Evolutionary conservation across 2,797 vertebrate genomes (phyloP).

Genomic region (Moxostoma hubbsi): DNA sequence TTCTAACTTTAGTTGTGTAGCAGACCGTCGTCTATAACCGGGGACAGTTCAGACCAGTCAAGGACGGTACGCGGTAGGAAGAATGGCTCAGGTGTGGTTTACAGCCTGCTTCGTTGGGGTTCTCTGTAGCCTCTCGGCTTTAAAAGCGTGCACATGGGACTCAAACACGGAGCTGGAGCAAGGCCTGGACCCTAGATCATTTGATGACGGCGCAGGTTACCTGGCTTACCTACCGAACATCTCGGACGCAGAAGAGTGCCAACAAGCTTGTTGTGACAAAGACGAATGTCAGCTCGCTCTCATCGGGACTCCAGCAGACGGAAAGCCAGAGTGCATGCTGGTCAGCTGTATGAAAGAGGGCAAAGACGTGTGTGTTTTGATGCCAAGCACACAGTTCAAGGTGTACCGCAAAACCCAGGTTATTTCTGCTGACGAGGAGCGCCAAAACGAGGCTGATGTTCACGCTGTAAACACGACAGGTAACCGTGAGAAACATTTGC

Average conservation of each 20-base stretch:
- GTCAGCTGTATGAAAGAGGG: constrained; percentile 50
- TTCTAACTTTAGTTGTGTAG: neutral
- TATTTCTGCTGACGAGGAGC: neutral
- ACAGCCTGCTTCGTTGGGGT: neutral
- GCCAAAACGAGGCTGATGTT: neutral
- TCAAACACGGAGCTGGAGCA: neutral
- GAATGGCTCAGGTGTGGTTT: constrained; percentile 46
- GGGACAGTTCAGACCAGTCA: neutral
- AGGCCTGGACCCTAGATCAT: neutral
- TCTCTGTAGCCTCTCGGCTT: constrained; percentile 35
- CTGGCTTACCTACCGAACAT: neutral
- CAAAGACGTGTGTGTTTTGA: constrained; percentile 53
- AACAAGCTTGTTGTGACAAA: constrained; percentile 54
- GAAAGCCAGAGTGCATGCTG: constrained; percentile 53
- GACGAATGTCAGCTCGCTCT: constrained; percentile 62
- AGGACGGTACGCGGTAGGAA: neutral
- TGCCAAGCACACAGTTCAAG: constrained; percentile 6
- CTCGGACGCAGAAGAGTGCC: constrained; percentile 43
- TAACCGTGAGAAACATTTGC: constrained; percentile 19
- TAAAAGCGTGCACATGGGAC: constrained; percentile 62
- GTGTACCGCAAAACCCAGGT: constrained; percentile 45
- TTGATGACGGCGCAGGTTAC: neutral
- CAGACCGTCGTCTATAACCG: neutral
- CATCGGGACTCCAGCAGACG: constrained; percentile 48
- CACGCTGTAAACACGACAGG: constrained; percentile 42